Percentiles rank a stretch among this genome's conserved stretches.
phyloP scores from a whole-genome alignment of 1,140 invertebrate genomes.

The Calliopsis andreniformis region DNA sequence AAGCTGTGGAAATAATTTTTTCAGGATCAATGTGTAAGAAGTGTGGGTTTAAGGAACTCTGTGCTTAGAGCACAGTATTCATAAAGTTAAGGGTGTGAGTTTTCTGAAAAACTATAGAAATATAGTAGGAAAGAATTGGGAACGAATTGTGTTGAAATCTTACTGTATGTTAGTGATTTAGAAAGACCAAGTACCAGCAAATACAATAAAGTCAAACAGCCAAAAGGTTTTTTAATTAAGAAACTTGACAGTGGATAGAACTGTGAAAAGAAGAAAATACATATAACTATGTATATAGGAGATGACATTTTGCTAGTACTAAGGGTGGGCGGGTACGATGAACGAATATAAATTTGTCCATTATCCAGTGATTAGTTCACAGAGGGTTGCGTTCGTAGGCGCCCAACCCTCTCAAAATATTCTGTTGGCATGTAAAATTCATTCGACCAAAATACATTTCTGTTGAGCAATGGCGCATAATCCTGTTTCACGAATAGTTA shows the following conservation, averaged over 20 bases:
- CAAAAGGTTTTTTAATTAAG: constrained; percentile 65
- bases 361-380: constrained; percentile 70
- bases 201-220: neutral
- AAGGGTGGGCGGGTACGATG: constrained; percentile 14
- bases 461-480: no score
- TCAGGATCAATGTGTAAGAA: no score
- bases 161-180: no score
- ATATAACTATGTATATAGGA: constrained; percentile 41
- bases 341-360: constrained; percentile 72
- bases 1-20: no score
- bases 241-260: constrained; percentile 56
- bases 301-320: constrained; percentile 54
- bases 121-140: no score
- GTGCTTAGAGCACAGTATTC: neutral
- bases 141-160: no score
- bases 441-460: constrained; percentile 7
- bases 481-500: no score
- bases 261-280: constrained; percentile 35
- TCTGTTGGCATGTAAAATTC: constrained; percentile 8
- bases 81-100: no score
- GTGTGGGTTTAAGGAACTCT: no score
- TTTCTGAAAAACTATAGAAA: no score
- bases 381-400: constrained; percentile 22
- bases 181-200: neutral
- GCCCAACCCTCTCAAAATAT: constrained; percentile 31